A percentile compares a stretch with the other conserved stretches of the same genome.
Evolutionary conservation across 2,888 invertebrate genomes (phyloP).

Genomic region (Physocephala rufipes): DNA sequence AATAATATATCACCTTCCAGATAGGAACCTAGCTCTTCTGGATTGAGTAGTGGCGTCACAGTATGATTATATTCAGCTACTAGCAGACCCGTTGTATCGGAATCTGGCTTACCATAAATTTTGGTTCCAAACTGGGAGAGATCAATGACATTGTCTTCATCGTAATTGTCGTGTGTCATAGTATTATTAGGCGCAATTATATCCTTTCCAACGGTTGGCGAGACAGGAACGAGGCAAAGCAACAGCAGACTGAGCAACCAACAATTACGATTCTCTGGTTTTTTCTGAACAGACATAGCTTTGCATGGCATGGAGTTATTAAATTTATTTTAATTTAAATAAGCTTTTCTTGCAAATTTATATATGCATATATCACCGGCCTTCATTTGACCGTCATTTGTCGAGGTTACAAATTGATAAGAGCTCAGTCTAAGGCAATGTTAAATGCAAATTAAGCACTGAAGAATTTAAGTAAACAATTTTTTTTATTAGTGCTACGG

Average conservation of each 20-base stretch:
- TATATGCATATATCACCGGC: too few relatives aligned
- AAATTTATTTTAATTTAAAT: background rate
- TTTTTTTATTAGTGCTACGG: too few relatives aligned
- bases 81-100: constrained; percentile 50
- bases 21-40: constrained; percentile 83
- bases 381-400: too few relatives aligned
- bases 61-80: constrained; percentile 43
- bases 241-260: background rate
- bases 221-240: background rate
- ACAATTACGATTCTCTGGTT: too few relatives aligned
- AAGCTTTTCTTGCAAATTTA: too few relatives aligned
- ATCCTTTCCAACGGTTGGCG: too few relatives aligned
- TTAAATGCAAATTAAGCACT: too few relatives aligned
- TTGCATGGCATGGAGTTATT: background rate
- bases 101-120: constrained; percentile 68
- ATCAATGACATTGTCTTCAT: constrained; percentile 46
- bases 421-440: too few relatives aligned
- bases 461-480: too few relatives aligned
- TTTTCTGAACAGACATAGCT: background rate
- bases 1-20: constrained; percentile 80
- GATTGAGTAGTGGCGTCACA: constrained; percentile 67
- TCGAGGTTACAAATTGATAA: too few relatives aligned
- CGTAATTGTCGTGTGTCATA: background rate
- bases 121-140: constrained; percentile 46
- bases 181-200: background rate